A percentile compares a stretch with the other conserved stretches of the same genome.
Conservation (phyloP, 2,797 vertebrate species). For the Tamandua tetradactyla region DNA sequence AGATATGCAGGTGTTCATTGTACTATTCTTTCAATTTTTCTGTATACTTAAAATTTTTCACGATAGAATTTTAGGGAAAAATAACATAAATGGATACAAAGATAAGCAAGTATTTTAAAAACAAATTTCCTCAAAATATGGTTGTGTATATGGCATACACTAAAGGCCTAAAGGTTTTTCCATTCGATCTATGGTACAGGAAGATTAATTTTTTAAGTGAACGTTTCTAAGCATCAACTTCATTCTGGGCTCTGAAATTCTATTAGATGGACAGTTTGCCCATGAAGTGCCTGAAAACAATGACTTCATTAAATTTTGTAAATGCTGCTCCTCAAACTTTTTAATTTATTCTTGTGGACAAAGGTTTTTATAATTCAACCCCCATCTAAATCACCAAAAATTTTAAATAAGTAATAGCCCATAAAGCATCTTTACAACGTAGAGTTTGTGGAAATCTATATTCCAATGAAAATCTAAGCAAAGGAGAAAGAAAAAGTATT, state of each 20-base stretch:
- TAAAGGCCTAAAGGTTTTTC: not conserved
- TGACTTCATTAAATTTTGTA: slow-evolving; percentile 41
- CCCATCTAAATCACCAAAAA: not conserved
- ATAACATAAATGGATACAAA: not conserved
- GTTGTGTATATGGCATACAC: not conserved
- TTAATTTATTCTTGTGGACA: slow-evolving; percentile 14
- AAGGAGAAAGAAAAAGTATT: not conserved
- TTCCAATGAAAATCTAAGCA: slow-evolving; percentile 9
- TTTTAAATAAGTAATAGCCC: slow-evolving; percentile 37
- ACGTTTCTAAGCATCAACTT: slow-evolving; percentile 51
- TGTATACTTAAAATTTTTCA: not conserved
- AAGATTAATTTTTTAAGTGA: slow-evolving; percentile 48
- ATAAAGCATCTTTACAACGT: slow-evolving; percentile 20
- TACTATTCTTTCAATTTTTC: not conserved
- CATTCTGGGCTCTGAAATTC: slow-evolving; percentile 30
- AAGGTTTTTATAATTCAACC: slow-evolving; percentile 26
- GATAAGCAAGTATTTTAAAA: not conserved
- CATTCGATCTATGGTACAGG: not conserved
- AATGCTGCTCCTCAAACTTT: not conserved
- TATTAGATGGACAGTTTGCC: slow-evolving; percentile 34
- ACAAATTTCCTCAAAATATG: not conserved
- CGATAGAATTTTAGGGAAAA: not conserved
- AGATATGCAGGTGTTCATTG: not conserved
- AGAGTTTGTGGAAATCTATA: not conserved
- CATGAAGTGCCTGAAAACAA: slow-evolving; percentile 20